Base-by-base conservation (phyloP, 1,140 invertebrate genomes). In the Bombus haemorrhoidalis region DNA sequence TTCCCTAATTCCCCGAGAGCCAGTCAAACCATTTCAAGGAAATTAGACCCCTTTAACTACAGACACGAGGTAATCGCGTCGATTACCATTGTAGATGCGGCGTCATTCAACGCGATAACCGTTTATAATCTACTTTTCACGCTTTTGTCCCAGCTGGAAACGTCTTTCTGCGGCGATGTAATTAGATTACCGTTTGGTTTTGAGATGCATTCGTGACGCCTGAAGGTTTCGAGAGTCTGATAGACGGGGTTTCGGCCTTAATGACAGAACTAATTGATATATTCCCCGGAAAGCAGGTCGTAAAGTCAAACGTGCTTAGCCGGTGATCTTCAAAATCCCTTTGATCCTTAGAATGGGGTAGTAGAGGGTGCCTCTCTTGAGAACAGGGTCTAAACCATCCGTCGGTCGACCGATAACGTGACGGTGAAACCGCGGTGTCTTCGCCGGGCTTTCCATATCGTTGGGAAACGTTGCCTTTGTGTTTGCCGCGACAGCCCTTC, bases 51-150 rank as follows among this genome's bases (percentile, higher is more conserved):
- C 25, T 72, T n/a, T 53, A 28, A 37, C 32, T 53, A 34, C 76
- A n/a, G 57, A 32, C 57, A 59, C 39, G 32, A 53, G 25, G 39
- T 80, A 85, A 80, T 80, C 83, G 25, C n/a, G 64, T 69, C 72
- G 72, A 86, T 83, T 74, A 86, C 39, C 80, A 86, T 86, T 53
- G 66, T 83, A 39, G 41, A 83, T 37, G 85, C 75, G 84, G 53
- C 62, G 77, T 72, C 79, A 68, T 66, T 64, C 80, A 77, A 74
- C 37, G 85, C 81, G 81, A 87, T 89, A 90, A 89, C 72, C 64
- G 77, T 77, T 87, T 90, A 71, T 90, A 90, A 90, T 90, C 89
- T 87, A 90, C 86, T 90, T 90, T 85, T 79, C 88, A 80, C 79
- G 85, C 89, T 81, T 89, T 90, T 89, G 89, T 85, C 64, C n/a